Conservation (phyloP, 2,888 invertebrate species). For the Agrochola circellaris region DNA sequence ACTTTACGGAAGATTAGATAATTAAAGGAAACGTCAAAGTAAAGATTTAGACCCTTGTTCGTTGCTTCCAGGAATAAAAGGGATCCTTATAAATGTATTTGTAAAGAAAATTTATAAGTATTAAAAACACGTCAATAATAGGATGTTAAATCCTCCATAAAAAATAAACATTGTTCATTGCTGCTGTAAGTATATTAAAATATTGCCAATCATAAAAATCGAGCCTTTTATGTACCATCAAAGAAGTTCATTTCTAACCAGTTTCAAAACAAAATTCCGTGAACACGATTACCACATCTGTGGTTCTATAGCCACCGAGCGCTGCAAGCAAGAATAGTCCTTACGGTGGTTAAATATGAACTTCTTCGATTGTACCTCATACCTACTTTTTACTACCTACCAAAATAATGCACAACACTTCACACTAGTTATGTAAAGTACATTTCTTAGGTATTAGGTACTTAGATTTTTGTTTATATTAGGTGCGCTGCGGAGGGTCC, state of each 20-base stretch:
- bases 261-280: no score
- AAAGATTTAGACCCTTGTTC: conserved; percentile 29
- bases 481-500: no score
- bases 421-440: no score
- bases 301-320: no score
- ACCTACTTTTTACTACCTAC: not conserved
- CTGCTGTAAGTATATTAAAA: not conserved
- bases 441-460: no score
- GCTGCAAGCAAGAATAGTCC: no score
- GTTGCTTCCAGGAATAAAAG: conserved; percentile 25
- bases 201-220: not conserved
- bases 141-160: no score
- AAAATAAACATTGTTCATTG: not conserved
- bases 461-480: no score
- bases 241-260: no score
- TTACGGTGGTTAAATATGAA: no score
- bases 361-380: no score
- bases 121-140: not conserved
- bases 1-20: conserved; percentile 46
- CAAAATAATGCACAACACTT: not conserved
- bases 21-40: conserved; percentile 49
- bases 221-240: not conserved
- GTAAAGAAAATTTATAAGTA: not conserved
- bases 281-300: no score
- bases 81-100: not conserved